A percentile compares a stretch with the other conserved stretches of the same genome.
Conservation (phyloP, 2,797 vertebrate species). For the Notamacropus eugenii region DNA sequence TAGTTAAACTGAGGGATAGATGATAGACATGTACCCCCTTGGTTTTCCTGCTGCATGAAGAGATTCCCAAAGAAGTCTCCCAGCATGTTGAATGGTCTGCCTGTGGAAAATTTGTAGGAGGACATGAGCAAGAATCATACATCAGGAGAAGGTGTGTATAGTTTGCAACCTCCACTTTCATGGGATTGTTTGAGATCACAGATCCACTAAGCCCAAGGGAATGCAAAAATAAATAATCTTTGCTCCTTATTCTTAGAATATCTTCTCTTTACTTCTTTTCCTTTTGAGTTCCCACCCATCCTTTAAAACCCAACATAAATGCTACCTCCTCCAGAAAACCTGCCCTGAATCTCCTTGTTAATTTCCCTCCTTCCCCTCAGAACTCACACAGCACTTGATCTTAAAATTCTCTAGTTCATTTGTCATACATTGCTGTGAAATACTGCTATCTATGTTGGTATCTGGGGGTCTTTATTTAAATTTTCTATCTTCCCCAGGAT, state of each 20-base stretch:
- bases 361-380: neutral
- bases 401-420: conserved; percentile 23
- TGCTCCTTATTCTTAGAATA: neutral
- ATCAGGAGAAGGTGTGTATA: too few relatives aligned
- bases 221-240: too few relatives aligned
- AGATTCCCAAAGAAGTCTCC: neutral
- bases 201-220: too few relatives aligned
- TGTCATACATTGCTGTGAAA: neutral
- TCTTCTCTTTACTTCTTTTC: neutral
- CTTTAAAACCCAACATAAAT: conserved; percentile 21
- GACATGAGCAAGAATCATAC: neutral
- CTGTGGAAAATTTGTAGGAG: neutral
- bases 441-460: neutral
- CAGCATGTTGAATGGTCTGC: neutral
- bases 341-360: neutral
- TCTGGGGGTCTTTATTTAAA: too few relatives aligned
- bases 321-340: neutral
- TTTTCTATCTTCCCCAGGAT: too few relatives aligned
- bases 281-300: neutral
- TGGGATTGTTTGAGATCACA: too few relatives aligned
- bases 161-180: too few relatives aligned
- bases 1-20: neutral
- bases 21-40: neutral
- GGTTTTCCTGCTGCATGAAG: neutral
- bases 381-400: too few relatives aligned